Evolutionary conservation across 1,140 invertebrate genomes (phyloP).

Genomic region (Luehdorfia chinensis): DNA sequence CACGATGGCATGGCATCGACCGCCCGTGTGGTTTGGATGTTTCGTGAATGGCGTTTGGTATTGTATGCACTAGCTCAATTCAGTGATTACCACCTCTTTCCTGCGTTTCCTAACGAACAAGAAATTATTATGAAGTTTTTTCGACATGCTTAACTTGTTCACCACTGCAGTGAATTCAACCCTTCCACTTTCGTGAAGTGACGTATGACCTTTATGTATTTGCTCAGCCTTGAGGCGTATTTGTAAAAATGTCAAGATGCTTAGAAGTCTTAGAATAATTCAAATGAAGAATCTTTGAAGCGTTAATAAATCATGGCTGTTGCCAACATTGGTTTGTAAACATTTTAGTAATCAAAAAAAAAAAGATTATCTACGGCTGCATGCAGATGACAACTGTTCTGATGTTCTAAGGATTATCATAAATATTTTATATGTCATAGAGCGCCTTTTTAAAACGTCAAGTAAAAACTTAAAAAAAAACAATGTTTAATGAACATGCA

Average conservation of each 20-base stretch:
- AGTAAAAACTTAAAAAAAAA: too few species aligned
- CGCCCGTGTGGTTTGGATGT: not conserved
- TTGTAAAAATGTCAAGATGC: slow-evolving; percentile 11
- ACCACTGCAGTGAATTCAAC: not conserved
- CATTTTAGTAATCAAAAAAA: not conserved
- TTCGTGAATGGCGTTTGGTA: not conserved
- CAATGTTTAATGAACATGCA: too few species aligned
- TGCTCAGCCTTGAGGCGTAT: slow-evolving; percentile 12
- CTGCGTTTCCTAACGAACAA: too few species aligned
- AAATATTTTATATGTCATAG: too few species aligned
- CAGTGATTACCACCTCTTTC: not conserved
- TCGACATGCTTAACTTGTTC: too few species aligned
- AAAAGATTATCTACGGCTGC: not conserved
- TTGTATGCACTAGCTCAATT: not conserved
- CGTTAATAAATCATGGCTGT: not conserved
- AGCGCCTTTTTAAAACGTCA: too few species aligned
- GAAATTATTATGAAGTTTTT: too few species aligned
- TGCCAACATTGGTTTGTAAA: not conserved
- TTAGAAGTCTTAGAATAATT: slow-evolving; percentile 11
- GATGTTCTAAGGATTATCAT: too few species aligned
- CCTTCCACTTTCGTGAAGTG: not conserved
- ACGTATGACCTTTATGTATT: slow-evolving; percentile 4
- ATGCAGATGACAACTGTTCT: not conserved
- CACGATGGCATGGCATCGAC: too few species aligned
- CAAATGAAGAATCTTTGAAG: slow-evolving; percentile 5